A percentile compares a stretch with the other conserved stretches of the same genome.
These are phyloP conservation scores for Crax fasciolata DNA, from an alignment of 2,797 vertebrate genomes.

Conservation along the genomic window DNA sequence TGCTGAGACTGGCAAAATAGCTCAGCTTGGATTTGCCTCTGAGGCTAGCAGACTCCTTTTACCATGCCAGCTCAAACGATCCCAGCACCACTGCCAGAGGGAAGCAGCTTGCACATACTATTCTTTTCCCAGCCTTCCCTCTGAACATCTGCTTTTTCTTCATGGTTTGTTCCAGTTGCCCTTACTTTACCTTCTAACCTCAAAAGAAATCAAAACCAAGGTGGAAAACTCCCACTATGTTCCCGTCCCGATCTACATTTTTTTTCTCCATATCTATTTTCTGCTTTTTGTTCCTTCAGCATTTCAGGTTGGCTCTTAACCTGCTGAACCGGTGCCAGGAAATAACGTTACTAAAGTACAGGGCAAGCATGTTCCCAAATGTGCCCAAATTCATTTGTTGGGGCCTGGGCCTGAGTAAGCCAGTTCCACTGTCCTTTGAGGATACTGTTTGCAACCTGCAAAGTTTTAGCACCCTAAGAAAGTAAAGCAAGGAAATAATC, in stretches of 20 bases:
- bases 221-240: neutral
- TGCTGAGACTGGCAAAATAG: constrained; percentile 37
- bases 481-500: neutral
- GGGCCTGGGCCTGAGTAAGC: neutral
- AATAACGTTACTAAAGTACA: neutral
- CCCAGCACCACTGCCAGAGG: neutral
- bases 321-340: neutral
- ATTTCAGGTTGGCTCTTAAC: neutral
- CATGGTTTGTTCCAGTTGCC: neutral
- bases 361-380: neutral
- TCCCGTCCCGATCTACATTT: neutral
- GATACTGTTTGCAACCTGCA: neutral
- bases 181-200: neutral
- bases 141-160: constrained; percentile 9
- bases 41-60: constrained; percentile 31
- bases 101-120: neutral
- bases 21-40: constrained; percentile 21
- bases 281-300: neutral
- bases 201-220: neutral
- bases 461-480: neutral
- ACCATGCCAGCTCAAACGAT: constrained; percentile 14
- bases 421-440: neutral
- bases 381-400: neutral
- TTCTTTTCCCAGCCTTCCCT: constrained; percentile 1
- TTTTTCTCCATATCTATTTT: neutral